phyloP scores from a whole-genome alignment of 1,140 invertebrate species.

The Diachasma alloeum region DNA sequence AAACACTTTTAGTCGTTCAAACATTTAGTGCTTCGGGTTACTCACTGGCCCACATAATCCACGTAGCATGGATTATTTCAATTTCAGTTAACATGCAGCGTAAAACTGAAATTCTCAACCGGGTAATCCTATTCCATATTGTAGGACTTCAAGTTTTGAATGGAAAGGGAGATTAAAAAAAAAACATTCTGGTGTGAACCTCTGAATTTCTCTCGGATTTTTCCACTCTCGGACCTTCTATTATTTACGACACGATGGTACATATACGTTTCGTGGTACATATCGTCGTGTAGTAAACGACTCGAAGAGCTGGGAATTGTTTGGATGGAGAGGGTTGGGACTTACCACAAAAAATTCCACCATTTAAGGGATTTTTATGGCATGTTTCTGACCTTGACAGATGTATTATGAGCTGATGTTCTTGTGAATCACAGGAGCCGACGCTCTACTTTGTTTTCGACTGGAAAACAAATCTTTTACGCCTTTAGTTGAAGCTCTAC shows the following conservation, averaged over 20 bases:
- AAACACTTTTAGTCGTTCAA: conserved; percentile 56
- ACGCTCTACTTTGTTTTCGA: too few relatives aligned
- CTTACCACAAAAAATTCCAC: background rate
- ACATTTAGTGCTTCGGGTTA: conserved; percentile 51
- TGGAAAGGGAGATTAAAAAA: background rate
- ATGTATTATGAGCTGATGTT: background rate
- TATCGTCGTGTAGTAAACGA: background rate
- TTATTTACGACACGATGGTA: background rate
- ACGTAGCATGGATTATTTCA: background rate
- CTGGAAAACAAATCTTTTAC: too few relatives aligned
- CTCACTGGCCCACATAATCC: conserved; percentile 3
- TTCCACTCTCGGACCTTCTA: background rate
- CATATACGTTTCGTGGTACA: background rate
- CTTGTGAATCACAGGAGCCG: background rate
- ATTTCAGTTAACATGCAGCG: background rate
- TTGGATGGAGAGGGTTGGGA: background rate
- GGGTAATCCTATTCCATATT: background rate
- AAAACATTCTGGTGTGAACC: background rate
- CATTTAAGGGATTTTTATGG: background rate
- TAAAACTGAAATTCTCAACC: too few relatives aligned
- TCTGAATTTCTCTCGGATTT: conserved; percentile 6
- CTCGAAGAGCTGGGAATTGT: background rate
- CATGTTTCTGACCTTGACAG: conserved; percentile 11
- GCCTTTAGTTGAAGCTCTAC: too few relatives aligned
- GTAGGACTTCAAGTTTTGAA: background rate